Evolutionary conservation across 2,888 invertebrate genomes (phyloP).

Genomic region (Colostygia pectinataria): DNA sequence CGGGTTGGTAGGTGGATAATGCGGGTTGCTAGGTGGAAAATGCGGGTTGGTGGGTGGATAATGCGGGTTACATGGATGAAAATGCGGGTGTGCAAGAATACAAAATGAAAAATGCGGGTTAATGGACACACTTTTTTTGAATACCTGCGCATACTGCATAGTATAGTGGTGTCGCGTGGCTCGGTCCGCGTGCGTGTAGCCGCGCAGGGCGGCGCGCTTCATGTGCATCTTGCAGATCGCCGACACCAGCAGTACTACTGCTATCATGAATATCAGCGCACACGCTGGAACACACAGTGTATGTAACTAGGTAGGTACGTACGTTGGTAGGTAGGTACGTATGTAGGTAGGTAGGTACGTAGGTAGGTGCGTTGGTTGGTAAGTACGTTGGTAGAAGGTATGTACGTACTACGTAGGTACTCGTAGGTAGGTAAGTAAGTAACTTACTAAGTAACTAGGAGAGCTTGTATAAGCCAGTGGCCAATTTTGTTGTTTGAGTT

Average conservation of each 20-base stretch:
- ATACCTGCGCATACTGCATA: constrained; percentile 49
- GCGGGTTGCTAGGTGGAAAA: neutral
- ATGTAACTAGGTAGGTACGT: too few species aligned
- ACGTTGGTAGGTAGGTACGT: too few species aligned
- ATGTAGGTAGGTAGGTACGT: too few species aligned
- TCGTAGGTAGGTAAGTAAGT: too few species aligned
- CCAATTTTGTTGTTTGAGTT: too few species aligned
- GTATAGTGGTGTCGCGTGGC: constrained; percentile 51
- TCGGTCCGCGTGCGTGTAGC: constrained; percentile 57
- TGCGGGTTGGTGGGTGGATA: neutral
- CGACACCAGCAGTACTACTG: constrained; percentile 74
- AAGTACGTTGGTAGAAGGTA: too few species aligned
- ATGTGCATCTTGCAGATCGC: constrained; percentile 79
- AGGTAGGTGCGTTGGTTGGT: too few species aligned
- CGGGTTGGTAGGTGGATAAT: neutral
- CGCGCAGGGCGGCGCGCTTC: constrained; percentile 69
- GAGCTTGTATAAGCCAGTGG: too few species aligned
- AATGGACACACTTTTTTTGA: too few species aligned
- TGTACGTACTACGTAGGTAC: too few species aligned
- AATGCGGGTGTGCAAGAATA: neutral
- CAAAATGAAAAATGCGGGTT: neutral
- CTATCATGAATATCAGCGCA: constrained; percentile 76
- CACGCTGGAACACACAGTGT: constrained; percentile 59
- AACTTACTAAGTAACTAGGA: too few species aligned
- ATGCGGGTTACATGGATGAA: neutral